Base-by-base conservation (phyloP, 1,140 invertebrate genomes). In the Trypoxylus dichotomus region DNA sequence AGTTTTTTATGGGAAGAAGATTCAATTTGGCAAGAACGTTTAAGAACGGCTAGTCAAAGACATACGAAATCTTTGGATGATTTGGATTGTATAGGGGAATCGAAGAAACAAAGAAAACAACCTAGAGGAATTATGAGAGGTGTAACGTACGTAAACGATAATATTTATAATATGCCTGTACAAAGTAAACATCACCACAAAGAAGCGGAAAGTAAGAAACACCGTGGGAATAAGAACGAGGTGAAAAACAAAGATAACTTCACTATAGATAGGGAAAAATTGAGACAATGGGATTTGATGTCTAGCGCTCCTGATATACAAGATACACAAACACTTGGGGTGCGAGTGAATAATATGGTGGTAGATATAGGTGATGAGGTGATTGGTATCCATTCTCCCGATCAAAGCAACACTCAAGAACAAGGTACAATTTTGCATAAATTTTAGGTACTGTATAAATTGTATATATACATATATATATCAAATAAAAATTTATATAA, bases 221-320 rank as follows among this genome's bases (percentile, higher is more conserved):
- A 2, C 78, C 78, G 78, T 29, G 82, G 80, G 47, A 80, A 77
- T 71, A 81, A 83, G 54, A 82, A 76, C 27, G 83, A 83, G 43
- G 81, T 81, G 25, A 82, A 80, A 76, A 72, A 54, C 37, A 84
- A 85, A 75, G 82, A 82, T 43, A 84, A 79, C 74, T 91, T 91
- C 88, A 93, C 94, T 84, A 91, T 95, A 80, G 94, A 95, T 87
- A 91, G 94, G 81, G 94, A 95, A 87, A 95, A 94, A 80, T 89
- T 95, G 80, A 89, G 94, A 41, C 94, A 95, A 83, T 95, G 94
- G 94, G 94, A 96, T 87, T 89, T 95, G 78, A 90, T 95, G 90
- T 95, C 94, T 60, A 94, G 94, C 88, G 94, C 91, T 42, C 84
- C 85, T 43, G 83, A 84, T 80, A 78, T 82, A 78, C 82, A 83